phyloP scores from a whole-genome alignment of 2,888 invertebrate genomes.

The Eristalis tenax region DNA sequence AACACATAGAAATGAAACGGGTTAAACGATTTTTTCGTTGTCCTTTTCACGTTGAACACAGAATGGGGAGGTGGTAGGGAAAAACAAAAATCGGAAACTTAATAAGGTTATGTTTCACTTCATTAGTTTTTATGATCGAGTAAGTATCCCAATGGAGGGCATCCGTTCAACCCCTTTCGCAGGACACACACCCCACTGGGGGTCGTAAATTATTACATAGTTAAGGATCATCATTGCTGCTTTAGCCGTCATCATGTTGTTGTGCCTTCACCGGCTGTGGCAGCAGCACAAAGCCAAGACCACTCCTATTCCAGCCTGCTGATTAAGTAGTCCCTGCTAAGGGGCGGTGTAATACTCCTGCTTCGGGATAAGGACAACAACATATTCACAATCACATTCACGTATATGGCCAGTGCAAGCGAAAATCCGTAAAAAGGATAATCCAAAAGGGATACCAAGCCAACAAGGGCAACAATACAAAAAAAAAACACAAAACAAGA shows the following conservation, averaged over 20 bases:
- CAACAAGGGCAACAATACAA: neutral
- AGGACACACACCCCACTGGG: neutral
- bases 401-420: conserved; percentile 16
- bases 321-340: conserved; percentile 49
- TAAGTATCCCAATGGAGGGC: conserved; percentile 45
- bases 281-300: neutral
- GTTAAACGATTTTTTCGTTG: conserved; percentile 36
- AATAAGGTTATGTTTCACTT: conserved; percentile 62
- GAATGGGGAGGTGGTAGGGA: neutral
- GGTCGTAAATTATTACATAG: conserved; percentile 60
- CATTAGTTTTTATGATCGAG: conserved; percentile 64
- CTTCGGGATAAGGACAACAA: conserved; percentile 4
- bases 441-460: conserved; percentile 22
- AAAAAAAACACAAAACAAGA: neutral
- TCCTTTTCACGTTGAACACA: conserved; percentile 19
- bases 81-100: conserved; percentile 36
- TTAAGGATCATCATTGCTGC: conserved; percentile 48
- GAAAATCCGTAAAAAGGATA: conserved; percentile 48
- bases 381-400: neutral
- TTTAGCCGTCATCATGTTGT: conserved; percentile 41
- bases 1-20: conserved; percentile 11
- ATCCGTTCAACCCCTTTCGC: conserved; percentile 17
- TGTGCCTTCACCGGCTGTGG: conserved; percentile 8
- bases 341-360: conserved; percentile 44
- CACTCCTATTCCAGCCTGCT: conserved; percentile 37